These are phyloP conservation scores for Neotoma lepida DNA, from an alignment of 2,113 vertebrate species.

Conservation along the genomic window DNA sequence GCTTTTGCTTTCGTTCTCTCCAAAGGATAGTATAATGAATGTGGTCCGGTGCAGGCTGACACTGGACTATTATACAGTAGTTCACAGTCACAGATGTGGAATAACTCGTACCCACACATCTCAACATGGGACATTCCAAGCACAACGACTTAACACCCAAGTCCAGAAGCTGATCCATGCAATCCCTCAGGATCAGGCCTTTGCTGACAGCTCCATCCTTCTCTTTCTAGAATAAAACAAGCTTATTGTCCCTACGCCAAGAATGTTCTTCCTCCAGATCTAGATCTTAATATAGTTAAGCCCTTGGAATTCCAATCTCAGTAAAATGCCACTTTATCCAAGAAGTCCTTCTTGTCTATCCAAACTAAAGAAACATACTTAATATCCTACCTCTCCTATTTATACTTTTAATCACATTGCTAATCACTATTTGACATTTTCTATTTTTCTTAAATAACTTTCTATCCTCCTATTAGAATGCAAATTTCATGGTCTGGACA, in stretches of 20 bases:
- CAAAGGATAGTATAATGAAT: conserved; percentile 12
- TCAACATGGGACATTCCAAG: not conserved
- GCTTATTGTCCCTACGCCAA: not conserved
- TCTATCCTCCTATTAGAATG: not conserved
- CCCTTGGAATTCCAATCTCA: not conserved
- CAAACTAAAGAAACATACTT: conserved; percentile 2
- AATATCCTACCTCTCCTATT: not conserved
- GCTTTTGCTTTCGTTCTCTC: conserved; percentile 26
- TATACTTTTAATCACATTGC: not conserved
- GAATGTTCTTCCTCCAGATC: conserved; percentile 4
- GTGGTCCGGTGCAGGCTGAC: not conserved
- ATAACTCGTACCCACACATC: not conserved
- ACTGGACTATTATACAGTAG: conserved; percentile 11
- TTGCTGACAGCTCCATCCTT: not conserved
- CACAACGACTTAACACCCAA: not conserved
- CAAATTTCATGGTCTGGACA: conserved; percentile 12
- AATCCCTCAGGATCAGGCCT: not conserved
- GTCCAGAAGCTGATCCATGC: not conserved
- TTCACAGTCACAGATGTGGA: not conserved
- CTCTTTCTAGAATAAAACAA: conserved; percentile 6
- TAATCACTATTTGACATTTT: conserved; percentile 29
- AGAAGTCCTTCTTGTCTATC: not conserved
- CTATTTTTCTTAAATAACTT: conserved; percentile 21
- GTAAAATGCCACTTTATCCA: conserved; percentile 33
- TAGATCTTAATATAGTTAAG: conserved; percentile 1